A percentile compares a stretch with the other conserved stretches of the same genome.
phyloP scores from a whole-genome alignment of 2,797 vertebrate genomes.

The Scomberomorus guttatus region DNA sequence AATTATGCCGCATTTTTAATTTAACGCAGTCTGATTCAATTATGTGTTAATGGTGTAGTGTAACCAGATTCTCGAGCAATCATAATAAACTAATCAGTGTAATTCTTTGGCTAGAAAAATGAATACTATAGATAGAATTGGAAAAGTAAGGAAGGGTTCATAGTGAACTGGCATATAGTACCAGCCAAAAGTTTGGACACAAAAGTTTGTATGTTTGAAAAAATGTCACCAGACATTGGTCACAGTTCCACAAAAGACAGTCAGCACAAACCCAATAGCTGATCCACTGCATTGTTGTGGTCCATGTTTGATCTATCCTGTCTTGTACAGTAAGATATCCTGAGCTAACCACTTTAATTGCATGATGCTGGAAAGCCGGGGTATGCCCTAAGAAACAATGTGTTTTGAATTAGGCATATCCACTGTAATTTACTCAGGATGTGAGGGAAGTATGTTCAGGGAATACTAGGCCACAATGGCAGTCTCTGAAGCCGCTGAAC shows the following conservation, averaged over 20 bases:
- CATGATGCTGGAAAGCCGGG: background rate
- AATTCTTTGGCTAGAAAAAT: background rate
- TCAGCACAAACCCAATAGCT: background rate
- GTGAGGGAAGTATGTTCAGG: background rate
- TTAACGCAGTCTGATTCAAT: background rate
- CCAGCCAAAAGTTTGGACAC: too few species aligned
- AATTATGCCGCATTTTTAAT: background rate
- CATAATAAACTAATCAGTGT: background rate
- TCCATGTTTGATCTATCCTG: background rate
- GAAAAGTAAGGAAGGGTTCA: background rate
- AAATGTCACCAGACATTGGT: background rate
- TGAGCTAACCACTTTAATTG: background rate
- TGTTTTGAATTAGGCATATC: slow-evolving; percentile 5
- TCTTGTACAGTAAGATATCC: background rate
- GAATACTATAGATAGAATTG: background rate
- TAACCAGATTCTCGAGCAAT: background rate
- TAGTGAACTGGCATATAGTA: too few species aligned
- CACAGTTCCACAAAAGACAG: background rate
- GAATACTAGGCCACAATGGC: slow-evolving; percentile 11
- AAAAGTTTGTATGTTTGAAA: too few species aligned
- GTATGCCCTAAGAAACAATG: background rate
- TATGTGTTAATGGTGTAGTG: background rate
- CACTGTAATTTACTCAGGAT: slow-evolving; percentile 17
- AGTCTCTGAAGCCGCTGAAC: slow-evolving; percentile 8
- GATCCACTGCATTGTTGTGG: background rate